Evolutionary conservation across 2,797 vertebrate genomes (phyloP).

Genomic region (Babyrousa celebensis): DNA sequence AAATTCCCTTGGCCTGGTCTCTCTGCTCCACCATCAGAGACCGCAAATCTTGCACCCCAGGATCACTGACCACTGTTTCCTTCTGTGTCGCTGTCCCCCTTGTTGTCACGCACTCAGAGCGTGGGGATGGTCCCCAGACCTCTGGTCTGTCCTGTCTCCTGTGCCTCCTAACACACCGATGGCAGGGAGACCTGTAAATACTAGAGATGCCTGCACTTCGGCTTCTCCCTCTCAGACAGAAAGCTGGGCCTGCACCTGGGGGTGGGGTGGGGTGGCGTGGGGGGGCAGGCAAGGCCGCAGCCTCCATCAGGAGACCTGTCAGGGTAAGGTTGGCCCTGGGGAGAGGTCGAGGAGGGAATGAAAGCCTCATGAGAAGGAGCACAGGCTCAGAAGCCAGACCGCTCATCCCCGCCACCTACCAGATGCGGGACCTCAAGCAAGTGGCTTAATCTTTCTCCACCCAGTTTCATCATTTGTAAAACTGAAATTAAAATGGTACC

Average conservation of each 20-base stretch:
- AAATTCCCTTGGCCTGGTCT: not conserved
- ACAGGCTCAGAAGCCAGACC: not conserved
- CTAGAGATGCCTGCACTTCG: not conserved
- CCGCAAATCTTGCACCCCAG: not conserved
- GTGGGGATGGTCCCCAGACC: not conserved
- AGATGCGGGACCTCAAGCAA: not conserved
- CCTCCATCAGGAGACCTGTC: not conserved
- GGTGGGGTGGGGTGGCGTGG: not conserved
- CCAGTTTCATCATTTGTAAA: slow-evolving; percentile 61
- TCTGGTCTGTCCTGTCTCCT: not conserved
- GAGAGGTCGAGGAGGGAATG: not conserved
- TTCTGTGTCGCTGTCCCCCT: not conserved
- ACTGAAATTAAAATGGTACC: slow-evolving; percentile 65
- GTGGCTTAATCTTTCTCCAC: slow-evolving; percentile 34
- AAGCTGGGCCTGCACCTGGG: not conserved
- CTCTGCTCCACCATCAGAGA: not conserved
- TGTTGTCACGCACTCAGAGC: not conserved
- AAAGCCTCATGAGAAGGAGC: not conserved
- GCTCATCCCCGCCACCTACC: not conserved
- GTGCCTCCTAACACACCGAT: not conserved
- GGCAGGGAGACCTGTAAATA: not conserved
- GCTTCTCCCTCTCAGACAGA: not conserved
- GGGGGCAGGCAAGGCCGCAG: not conserved
- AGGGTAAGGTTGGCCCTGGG: not conserved
- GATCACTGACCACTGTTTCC: fast-evolving